phyloP scores from a whole-genome alignment of 2,888 invertebrate genomes.

The Eilema sororculum region DNA sequence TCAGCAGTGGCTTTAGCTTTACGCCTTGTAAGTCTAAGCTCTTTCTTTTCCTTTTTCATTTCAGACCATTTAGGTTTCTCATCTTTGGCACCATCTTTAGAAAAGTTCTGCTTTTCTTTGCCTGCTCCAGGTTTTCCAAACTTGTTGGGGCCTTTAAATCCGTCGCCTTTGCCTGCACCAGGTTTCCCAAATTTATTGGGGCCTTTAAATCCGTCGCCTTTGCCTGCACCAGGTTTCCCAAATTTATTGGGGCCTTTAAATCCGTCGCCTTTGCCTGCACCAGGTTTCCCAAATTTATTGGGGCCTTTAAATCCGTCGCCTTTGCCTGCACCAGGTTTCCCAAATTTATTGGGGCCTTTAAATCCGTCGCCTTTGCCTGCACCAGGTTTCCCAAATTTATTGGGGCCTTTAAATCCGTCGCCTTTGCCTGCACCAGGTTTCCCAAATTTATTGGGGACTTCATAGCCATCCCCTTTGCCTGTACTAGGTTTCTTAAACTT shows the following conservation, averaged over 20 bases:
- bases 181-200: constrained; percentile 50
- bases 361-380: constrained; percentile 34
- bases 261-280: constrained; percentile 34
- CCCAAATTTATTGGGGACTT: constrained; percentile 46
- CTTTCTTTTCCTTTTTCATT: constrained; percentile 92
- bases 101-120: constrained; percentile 56
- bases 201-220: constrained; percentile 37
- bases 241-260: constrained; percentile 41
- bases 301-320: neutral
- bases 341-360: constrained; percentile 36
- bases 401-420: constrained; percentile 39
- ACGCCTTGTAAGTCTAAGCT: constrained; percentile 88
- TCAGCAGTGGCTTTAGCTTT: constrained; percentile 86
- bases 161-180: constrained; percentile 37
- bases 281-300: constrained; percentile 49
- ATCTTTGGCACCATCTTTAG: constrained; percentile 60
- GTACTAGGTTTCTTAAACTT: constrained; percentile 50
- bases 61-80: constrained; percentile 90
- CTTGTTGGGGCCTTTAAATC: constrained; percentile 44
- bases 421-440: constrained; percentile 46
- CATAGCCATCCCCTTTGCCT: constrained; percentile 35
- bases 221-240: constrained; percentile 45
- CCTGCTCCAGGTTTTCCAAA: constrained; percentile 48
- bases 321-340: neutral
- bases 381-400: constrained; percentile 49